phyloP scores from a whole-genome alignment of 2,113 vertebrate species.

The Oreochromis aureus region DNA sequence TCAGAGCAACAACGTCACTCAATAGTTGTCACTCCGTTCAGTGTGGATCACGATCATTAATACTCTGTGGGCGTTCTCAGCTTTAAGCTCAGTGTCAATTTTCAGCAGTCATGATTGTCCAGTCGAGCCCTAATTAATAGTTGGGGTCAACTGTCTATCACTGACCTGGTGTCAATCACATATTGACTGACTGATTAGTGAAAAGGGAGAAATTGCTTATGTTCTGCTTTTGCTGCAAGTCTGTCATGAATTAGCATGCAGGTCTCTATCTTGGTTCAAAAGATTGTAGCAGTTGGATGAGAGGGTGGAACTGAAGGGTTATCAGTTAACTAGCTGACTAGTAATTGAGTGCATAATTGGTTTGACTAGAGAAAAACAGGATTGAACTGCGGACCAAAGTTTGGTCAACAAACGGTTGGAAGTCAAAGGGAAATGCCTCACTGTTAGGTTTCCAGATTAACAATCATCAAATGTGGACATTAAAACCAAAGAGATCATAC shows the following conservation, averaged over 20 bases:
- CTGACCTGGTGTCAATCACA: slow-evolving; percentile 28
- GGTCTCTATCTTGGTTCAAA: background rate
- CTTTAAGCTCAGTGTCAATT: slow-evolving; percentile 13
- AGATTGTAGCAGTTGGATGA: background rate
- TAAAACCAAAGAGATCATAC: background rate
- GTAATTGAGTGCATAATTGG: background rate
- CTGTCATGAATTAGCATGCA: background rate
- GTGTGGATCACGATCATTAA: background rate
- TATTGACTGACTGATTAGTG: slow-evolving; percentile 18
- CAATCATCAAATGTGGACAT: background rate
- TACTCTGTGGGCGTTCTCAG: slow-evolving; percentile 8
- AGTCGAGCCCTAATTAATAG: slow-evolving; percentile 33
- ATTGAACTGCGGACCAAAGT: background rate
- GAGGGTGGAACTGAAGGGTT: background rate
- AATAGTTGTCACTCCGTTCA: background rate
- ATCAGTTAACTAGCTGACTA: background rate
- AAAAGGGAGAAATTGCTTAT: slow-evolving; percentile 25
- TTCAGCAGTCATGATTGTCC: slow-evolving; percentile 9
- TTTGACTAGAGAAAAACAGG: background rate
- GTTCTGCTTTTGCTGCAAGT: slow-evolving; percentile 10
- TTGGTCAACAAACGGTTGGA: background rate
- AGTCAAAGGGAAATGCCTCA: background rate
- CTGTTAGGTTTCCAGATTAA: background rate
- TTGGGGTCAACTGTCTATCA: slow-evolving; percentile 42
- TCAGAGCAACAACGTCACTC: slow-evolving; percentile 20